A percentile compares a stretch with the other conserved stretches of the same genome.
phyloP scores from a whole-genome alignment of 2,888 invertebrate species.

The Heteromyza rotundicornis region DNA sequence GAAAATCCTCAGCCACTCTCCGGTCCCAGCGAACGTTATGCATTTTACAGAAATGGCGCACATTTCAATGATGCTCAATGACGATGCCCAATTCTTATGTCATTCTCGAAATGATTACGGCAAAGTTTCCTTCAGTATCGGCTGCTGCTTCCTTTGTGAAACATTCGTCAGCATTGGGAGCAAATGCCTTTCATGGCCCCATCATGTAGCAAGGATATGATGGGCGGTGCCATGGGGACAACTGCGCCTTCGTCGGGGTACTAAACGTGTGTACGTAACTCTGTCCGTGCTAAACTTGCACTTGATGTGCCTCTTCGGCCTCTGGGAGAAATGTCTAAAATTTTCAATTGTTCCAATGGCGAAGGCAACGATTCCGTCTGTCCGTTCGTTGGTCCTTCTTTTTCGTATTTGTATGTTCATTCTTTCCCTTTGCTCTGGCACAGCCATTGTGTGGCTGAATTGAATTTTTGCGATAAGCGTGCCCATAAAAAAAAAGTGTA shows the following conservation, averaged over 20 bases:
- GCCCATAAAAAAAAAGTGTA: background rate
- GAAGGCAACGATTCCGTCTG: too few relatives aligned
- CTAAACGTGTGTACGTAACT: background rate
- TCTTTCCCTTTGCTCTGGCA: background rate
- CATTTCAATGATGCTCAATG: background rate
- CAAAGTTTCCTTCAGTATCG: background rate
- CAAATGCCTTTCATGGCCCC: too few relatives aligned
- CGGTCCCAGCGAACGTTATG: too few relatives aligned
- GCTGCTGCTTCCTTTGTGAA: background rate
- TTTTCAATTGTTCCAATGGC: background rate
- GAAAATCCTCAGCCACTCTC: too few relatives aligned
- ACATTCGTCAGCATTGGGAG: background rate
- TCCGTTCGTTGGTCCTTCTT: too few relatives aligned
- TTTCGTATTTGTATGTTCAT: background rate
- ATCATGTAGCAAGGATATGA: background rate
- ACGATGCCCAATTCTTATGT: background rate
- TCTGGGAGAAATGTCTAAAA: constrained; percentile 1
- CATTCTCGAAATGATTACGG: background rate
- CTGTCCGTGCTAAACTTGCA: background rate
- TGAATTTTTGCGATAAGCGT: constrained; percentile 7
- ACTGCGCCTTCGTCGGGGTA: background rate
- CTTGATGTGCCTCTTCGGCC: background rate
- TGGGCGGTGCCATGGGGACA: background rate
- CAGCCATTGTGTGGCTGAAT: background rate
- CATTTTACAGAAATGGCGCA: too few relatives aligned